phyloP scores from a whole-genome alignment of 2,888 invertebrate genomes.

The Deroplatys truncata region DNA sequence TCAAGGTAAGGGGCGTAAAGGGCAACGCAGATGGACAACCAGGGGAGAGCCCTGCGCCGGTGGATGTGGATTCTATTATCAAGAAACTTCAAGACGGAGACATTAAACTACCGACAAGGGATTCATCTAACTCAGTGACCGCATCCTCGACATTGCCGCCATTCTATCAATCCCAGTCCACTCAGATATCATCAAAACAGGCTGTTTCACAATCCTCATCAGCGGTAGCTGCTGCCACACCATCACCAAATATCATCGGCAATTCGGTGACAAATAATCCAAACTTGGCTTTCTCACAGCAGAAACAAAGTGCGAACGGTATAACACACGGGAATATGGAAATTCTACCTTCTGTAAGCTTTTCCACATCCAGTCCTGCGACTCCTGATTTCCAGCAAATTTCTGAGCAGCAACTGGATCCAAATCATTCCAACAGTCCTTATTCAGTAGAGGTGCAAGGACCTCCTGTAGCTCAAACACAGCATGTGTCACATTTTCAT shows the following conservation, averaged over 20 bases:
- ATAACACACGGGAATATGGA: background rate
- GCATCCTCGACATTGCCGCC: background rate
- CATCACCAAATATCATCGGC: background rate
- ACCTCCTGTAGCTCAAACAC: background rate
- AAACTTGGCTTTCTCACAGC: background rate
- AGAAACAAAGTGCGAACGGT: background rate
- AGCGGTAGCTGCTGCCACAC: background rate
- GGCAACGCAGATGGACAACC: constrained; percentile 54
- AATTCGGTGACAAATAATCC: background rate
- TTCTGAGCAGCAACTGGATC: background rate
- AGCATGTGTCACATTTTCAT: background rate
- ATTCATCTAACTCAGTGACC: background rate
- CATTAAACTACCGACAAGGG: constrained; percentile 60
- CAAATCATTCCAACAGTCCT: background rate
- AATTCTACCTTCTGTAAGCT: constrained; percentile 1
- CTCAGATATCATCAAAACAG: background rate
- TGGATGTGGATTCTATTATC: constrained; percentile 75
- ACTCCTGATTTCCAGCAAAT: background rate
- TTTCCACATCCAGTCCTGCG: background rate
- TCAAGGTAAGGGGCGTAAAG: constrained; percentile 82
- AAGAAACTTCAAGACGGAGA: constrained; percentile 78
- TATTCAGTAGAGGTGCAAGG: constrained; percentile 4
- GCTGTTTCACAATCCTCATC: background rate
- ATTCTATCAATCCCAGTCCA: background rate
- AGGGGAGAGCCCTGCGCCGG: constrained; percentile 51